These are phyloP conservation scores for Erannis defoliaria DNA, from an alignment of 2,888 invertebrate species.

Conservation along the genomic window DNA sequence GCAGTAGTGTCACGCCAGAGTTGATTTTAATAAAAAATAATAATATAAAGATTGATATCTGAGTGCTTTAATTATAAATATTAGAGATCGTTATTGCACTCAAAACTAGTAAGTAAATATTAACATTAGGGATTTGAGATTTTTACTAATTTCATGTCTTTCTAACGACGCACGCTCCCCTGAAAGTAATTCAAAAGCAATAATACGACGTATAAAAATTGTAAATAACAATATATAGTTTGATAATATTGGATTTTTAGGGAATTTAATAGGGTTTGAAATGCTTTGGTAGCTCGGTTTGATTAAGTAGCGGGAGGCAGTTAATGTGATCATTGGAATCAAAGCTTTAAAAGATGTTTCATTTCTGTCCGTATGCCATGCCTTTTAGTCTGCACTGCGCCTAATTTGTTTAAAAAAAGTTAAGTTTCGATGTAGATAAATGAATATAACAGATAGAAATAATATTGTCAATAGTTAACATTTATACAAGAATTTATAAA, in stretches of 20 bases:
- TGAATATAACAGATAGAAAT: constrained; percentile 44
- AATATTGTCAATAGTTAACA: constrained; percentile 45
- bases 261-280: constrained; percentile 79
- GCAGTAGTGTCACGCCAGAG: constrained; percentile 69
- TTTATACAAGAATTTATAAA: constrained; percentile 45
- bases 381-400: constrained; percentile 56
- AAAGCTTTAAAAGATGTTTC: constrained; percentile 83
- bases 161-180: constrained; percentile 83
- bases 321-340: constrained; percentile 83
- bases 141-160: constrained; percentile 80
- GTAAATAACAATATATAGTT: constrained; percentile 84
- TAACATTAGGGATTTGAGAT: constrained; percentile 81
- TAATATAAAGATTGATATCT: constrained; percentile 70
- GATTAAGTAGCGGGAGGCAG: constrained; percentile 68
- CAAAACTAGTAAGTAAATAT: constrained; percentile 76
- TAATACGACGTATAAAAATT: constrained; percentile 86
- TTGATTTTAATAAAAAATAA: constrained; percentile 73
- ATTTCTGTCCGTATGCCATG: constrained; percentile 71
- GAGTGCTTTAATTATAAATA: constrained; percentile 82
- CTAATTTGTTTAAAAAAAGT: constrained; percentile 27
- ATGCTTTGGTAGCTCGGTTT: constrained; percentile 79
- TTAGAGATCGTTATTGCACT: constrained; percentile 80
- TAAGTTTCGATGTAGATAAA: constrained; percentile 41
- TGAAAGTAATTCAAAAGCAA: constrained; percentile 85
- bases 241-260: constrained; percentile 85